Percentiles rank a stretch among this genome's conserved stretches.
Conservation (phyloP, 2,888 invertebrate genomes). For the Lamellibrachia columna region DNA sequence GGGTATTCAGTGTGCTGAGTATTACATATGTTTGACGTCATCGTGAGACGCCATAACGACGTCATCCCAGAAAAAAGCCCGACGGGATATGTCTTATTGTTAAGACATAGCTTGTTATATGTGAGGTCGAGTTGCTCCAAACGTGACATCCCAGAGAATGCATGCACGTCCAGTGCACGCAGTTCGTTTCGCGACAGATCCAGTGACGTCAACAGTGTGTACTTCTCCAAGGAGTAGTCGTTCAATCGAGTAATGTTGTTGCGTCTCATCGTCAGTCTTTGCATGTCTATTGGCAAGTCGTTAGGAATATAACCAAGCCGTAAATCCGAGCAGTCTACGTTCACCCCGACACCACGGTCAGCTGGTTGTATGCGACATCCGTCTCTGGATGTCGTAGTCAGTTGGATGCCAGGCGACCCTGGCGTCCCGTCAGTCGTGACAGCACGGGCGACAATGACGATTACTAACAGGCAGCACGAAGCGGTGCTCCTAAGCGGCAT, state of each 20-base stretch:
- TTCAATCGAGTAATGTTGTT: background rate
- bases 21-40: background rate
- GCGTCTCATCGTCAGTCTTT: background rate
- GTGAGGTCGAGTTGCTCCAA: background rate
- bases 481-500: background rate
- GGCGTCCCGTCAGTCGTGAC: background rate
- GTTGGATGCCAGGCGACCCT: background rate
- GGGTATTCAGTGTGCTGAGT: background rate
- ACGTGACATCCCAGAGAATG: background rate
- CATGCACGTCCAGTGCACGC: background rate
- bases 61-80: background rate
- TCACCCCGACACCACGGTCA: background rate
- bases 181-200: background rate
- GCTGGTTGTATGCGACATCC: background rate
- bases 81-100: background rate
- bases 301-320: background rate
- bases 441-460: background rate
- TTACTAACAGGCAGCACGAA: background rate
- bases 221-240: background rate
- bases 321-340: background rate
- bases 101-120: background rate
- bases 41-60: background rate
- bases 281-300: background rate
- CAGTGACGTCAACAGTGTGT: background rate
- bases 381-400: background rate